Percentiles rank a stretch among this genome's conserved stretches.
Conservation (phyloP, 37 sponge, comb jelly and placozoan species). For the Theonella swinhoei region DNA sequence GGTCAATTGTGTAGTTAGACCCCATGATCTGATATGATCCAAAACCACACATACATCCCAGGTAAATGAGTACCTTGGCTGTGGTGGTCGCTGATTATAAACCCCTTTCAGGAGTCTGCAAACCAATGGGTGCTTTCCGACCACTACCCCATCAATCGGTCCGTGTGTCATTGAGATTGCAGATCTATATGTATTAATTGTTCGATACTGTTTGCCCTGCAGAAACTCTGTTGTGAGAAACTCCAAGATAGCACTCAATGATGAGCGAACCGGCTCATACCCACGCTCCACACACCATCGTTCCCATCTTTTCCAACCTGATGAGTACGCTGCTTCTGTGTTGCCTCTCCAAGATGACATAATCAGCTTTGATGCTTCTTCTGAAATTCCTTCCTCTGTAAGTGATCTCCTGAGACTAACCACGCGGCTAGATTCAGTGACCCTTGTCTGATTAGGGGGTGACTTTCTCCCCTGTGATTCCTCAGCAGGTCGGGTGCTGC, state of each 20-base stretch:
- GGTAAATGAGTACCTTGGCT: neutral
- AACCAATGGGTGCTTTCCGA: slow-evolving; percentile 1
- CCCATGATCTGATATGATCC: neutral
- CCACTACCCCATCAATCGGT: neutral
- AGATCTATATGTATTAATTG: neutral
- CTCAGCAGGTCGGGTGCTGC: no score
- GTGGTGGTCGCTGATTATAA: neutral
- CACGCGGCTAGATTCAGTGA: slow-evolving; percentile 38
- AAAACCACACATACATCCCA: neutral
- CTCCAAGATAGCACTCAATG: slow-evolving; percentile 19
- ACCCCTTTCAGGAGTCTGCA: neutral
- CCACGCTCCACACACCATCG: slow-evolving; percentile 1
- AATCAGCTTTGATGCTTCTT: neutral
- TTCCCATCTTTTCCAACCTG: slow-evolving; percentile 1
- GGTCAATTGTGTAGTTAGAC: neutral
- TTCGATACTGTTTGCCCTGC: neutral
- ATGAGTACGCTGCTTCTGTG: slow-evolving; percentile 16
- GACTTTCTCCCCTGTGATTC: neutral
- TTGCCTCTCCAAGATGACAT: slow-evolving; percentile 15
- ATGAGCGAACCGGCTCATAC: slow-evolving; percentile 34
- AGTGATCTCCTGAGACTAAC: slow-evolving; percentile 14
- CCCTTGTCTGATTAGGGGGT: neutral
- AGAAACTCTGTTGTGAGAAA: slow-evolving; percentile 30
- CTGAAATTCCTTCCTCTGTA: neutral
- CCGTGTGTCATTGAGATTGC: neutral